A percentile compares a stretch with the other conserved stretches of the same genome.
Conservation (phyloP, 2,113 vertebrate genomes). For the Poecilia latipinna region DNA sequence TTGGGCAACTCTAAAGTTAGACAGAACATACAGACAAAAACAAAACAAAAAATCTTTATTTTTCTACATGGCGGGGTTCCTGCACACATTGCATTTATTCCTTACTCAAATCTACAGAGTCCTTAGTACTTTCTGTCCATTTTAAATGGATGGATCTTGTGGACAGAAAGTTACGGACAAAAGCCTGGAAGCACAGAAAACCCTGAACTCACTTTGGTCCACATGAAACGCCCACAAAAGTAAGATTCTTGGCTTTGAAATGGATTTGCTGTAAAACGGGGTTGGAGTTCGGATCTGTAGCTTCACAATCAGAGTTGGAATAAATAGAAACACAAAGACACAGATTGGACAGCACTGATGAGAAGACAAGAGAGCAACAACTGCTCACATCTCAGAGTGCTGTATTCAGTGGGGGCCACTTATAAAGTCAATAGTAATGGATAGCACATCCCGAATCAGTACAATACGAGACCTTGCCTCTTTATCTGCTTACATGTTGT, state of each 20-base stretch:
- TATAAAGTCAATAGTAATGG: constrained; percentile 70
- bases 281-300: neutral
- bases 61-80: no score
- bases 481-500: constrained; percentile 53
- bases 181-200: neutral
- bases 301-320: constrained; percentile 6
- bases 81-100: no score
- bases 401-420: constrained; percentile 65
- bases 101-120: no score
- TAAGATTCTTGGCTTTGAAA: neutral
- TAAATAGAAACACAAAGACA: constrained; percentile 34
- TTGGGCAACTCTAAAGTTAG: no score
- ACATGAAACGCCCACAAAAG: no score
- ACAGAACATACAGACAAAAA: no score
- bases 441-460: constrained; percentile 46
- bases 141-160: no score
- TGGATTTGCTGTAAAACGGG: neutral
- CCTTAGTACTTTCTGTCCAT: no score
- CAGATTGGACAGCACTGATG: constrained; percentile 37
- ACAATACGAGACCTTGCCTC: constrained; percentile 45
- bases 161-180: no score
- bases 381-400: constrained; percentile 35
- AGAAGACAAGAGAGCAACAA: constrained; percentile 33
- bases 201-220: no score
- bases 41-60: no score